Evolutionary conservation across 2,888 invertebrate species (phyloP).

Genomic region (Lasiommata megera): DNA sequence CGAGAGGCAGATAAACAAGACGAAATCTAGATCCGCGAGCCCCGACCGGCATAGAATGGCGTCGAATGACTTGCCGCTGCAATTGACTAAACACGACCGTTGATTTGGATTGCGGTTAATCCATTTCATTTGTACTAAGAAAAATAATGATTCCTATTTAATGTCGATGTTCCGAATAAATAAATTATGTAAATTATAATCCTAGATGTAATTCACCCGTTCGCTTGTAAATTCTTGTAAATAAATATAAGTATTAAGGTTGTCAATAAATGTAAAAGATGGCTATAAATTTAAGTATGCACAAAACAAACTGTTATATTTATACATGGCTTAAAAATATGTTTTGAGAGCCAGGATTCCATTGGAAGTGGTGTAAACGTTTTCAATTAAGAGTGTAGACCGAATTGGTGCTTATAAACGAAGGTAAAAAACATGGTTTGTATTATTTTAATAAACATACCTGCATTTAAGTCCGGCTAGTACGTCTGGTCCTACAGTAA

Average conservation of each 20-base stretch:
- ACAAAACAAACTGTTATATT: slow-evolving; percentile 50
- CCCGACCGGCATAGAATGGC: slow-evolving; percentile 59
- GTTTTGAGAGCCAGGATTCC: slow-evolving; percentile 25
- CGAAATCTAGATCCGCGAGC: slow-evolving; percentile 69
- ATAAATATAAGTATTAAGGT: slow-evolving; percentile 61
- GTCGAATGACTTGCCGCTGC: slow-evolving; percentile 82
- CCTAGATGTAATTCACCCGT: slow-evolving; percentile 45
- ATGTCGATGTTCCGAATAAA: slow-evolving; percentile 57
- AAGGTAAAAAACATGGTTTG: not conserved
- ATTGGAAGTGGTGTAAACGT: slow-evolving; percentile 23
- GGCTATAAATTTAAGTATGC: slow-evolving; percentile 55
- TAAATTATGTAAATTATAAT: slow-evolving; percentile 60
- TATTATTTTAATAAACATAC: too few relatives aligned
- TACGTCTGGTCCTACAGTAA: too few relatives aligned
- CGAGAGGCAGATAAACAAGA: slow-evolving; percentile 65
- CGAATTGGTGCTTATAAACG: not conserved
- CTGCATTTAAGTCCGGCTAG: too few relatives aligned
- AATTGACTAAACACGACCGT: slow-evolving; percentile 88
- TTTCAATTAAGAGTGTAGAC: slow-evolving; percentile 17
- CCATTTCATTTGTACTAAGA: slow-evolving; percentile 59
- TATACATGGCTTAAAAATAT: slow-evolving; percentile 25
- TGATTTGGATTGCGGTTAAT: slow-evolving; percentile 53
- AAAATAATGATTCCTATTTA: slow-evolving; percentile 58
- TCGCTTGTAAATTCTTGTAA: slow-evolving; percentile 70
- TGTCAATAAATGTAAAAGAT: slow-evolving; percentile 61